Percentiles rank a stretch among this genome's conserved stretches.
Conservation (phyloP, 2,888 invertebrate genomes). For the Troides aeacus region DNA sequence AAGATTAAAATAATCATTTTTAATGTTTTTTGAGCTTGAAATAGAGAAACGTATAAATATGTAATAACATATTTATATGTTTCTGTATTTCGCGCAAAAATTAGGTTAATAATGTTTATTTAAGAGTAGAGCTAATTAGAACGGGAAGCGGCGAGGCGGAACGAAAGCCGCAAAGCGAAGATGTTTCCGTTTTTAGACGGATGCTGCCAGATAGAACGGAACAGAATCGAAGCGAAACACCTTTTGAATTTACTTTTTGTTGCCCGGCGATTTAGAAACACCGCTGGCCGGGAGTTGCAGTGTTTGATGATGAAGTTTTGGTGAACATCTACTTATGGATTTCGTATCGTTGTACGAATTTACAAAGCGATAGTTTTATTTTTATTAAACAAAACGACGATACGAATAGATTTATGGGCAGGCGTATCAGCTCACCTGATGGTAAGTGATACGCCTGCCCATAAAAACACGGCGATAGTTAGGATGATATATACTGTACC, state of each 20-base stretch:
- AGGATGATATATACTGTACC: too few relatives aligned
- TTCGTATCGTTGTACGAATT: too few relatives aligned
- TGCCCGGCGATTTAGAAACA: background rate
- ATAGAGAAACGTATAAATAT: background rate
- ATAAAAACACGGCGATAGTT: too few relatives aligned
- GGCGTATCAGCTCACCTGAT: too few relatives aligned
- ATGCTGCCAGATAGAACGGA: conserved; percentile 26
- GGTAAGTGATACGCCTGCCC: too few relatives aligned
- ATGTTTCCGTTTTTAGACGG: conserved; percentile 26
- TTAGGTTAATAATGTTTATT: conserved; percentile 2
- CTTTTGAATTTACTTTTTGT: background rate
- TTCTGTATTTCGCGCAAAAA: background rate
- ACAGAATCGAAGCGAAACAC: conserved; percentile 13
- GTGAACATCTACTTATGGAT: too few relatives aligned
- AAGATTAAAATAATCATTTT: background rate
- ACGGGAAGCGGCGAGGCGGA: conserved; percentile 19
- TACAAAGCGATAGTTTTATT: too few relatives aligned
- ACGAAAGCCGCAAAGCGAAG: conserved; percentile 18
- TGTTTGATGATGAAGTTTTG: background rate
- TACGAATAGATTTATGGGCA: too few relatives aligned
- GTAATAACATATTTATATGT: background rate
- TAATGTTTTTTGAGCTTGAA: background rate
- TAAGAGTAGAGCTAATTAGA: conserved; percentile 22
- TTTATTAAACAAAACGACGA: too few relatives aligned
- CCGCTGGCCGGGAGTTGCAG: background rate